Base-by-base conservation (phyloP, 2,797 vertebrate genomes). In the Mus caroli region DNA sequence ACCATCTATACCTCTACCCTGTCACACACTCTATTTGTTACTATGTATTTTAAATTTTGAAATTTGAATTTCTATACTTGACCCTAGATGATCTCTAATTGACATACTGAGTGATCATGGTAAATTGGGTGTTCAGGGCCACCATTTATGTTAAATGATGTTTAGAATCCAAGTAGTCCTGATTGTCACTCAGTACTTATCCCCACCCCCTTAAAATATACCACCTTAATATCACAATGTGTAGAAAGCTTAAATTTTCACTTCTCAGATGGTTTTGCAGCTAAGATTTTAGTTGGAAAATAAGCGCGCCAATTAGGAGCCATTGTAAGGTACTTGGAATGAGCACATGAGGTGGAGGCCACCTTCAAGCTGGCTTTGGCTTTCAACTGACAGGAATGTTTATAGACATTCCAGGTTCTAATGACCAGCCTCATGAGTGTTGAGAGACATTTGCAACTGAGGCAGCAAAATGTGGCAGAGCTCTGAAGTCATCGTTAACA, bases 341-440 rank as follows among this genome's bases (percentile, higher is more conserved):
- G 40, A 28, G 88, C 60, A 79, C 78, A 83, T 56, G 40, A 93
- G 40, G 82, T 82, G 56, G n/a, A 94, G 88, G 71, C n/a, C 73
- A 88, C 77, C 91, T 90, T 91, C 82, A 20, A 64, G 88, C 28
- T 82, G 54, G 8, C 90, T 88, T 84, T 43, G 76, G 46, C 60
- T 95, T 97, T 86, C 58, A 92, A 46, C 28, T 69, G 52, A 52
- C 64, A 93, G 58, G 76, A 95, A 94, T 91, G 80, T 92, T 95
- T 94, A 67, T 37, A 85, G 71, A 88, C 83, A 91, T 91, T 95
- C 91, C 79, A 92, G 64, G n/a, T 88, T 75, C 89, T 67, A 28
- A 64, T 88, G 80, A 85, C 71, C 71, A 90, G 43, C 19, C 43
- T 88, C 46, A 37, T 69, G 77, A 88, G 58, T 69, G n/a, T 15